Evolutionary conservation across 2,888 invertebrate species (phyloP).

Genomic region (Meganola albula): DNA sequence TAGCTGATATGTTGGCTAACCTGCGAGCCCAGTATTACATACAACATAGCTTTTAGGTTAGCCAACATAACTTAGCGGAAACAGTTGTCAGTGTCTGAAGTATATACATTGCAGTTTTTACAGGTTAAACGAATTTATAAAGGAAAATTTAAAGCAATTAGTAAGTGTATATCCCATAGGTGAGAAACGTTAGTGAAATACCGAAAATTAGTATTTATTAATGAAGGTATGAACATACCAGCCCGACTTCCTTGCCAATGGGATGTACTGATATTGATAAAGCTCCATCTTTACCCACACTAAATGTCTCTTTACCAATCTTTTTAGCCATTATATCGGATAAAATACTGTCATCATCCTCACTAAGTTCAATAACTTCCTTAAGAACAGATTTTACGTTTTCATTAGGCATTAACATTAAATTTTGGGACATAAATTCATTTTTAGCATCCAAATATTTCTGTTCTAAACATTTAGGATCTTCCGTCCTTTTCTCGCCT

Average conservation of each 20-base stretch:
- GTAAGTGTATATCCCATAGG: no score
- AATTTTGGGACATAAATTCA: slow-evolving; percentile 67
- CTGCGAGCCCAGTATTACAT: no score
- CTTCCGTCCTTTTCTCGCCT: slow-evolving; percentile 47
- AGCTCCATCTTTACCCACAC: slow-evolving; percentile 64
- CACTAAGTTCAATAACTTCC: slow-evolving; percentile 64
- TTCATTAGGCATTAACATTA: slow-evolving; percentile 66
- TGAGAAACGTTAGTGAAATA: slow-evolving; percentile 34
- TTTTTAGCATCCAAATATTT: slow-evolving; percentile 71
- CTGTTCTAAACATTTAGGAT: slow-evolving; percentile 57
- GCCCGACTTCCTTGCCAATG: slow-evolving; percentile 37
- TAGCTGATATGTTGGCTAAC: no score
- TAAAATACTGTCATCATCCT: slow-evolving; percentile 52
- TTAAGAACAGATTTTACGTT: slow-evolving; percentile 49
- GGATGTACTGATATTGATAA: slow-evolving; percentile 66
- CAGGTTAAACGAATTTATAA: no score
- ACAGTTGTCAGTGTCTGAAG: no score
- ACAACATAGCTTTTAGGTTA: no score
- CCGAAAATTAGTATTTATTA: slow-evolving; percentile 33
- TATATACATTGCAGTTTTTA: no score
- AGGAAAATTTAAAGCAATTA: no score
- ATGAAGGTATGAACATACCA: slow-evolving; percentile 51
- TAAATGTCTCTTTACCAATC: slow-evolving; percentile 55
- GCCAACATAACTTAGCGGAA: no score
- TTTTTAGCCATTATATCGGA: slow-evolving; percentile 57